phyloP scores from a whole-genome alignment of 30 jellyfish, hydroid and myxozoan genomes.

The Hydractinia echinata region DNA sequence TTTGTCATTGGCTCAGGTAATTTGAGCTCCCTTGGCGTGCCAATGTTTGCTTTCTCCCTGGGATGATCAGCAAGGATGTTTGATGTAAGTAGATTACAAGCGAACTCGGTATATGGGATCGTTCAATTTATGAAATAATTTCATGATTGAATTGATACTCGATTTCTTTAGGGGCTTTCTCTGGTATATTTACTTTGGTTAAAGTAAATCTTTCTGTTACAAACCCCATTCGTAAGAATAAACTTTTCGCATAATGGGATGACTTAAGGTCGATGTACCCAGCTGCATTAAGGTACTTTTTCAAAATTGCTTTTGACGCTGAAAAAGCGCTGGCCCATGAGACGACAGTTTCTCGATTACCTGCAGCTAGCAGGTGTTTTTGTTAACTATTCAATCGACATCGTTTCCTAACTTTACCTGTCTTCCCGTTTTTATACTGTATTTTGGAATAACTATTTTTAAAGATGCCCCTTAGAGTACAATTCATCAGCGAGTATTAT shows the following conservation, averaged over 20 bases:
- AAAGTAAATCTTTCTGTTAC: too few species aligned
- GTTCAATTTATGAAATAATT: background rate
- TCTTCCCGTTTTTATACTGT: too few species aligned
- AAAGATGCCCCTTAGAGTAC: too few species aligned
- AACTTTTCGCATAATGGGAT: conserved; percentile 8
- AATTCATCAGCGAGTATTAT: too few species aligned
- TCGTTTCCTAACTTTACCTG: conserved; percentile 25
- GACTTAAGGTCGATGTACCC: conserved; percentile 23
- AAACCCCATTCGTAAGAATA: conserved; percentile 1
- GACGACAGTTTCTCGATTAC: conserved; percentile 17
- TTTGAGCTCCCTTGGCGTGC: background rate
- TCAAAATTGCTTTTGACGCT: conserved; percentile 15
- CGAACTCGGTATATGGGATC: background rate
- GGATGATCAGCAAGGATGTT: conserved; percentile 15
- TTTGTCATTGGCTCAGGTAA: conserved; percentile 12
- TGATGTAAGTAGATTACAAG: background rate
- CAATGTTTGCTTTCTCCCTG: background rate
- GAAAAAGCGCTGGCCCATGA: conserved; percentile 18
- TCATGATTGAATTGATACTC: conserved; percentile 24
- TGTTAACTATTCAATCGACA: conserved; percentile 21
- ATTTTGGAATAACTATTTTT: background rate
- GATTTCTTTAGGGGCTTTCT: conserved; percentile 9
- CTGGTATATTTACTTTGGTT: conserved; percentile 26
- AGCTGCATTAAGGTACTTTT: conserved; percentile 15
- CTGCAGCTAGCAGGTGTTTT: conserved; percentile 7